Base-by-base conservation (phyloP, 2,888 invertebrate species). In the Agriopis marginaria region DNA sequence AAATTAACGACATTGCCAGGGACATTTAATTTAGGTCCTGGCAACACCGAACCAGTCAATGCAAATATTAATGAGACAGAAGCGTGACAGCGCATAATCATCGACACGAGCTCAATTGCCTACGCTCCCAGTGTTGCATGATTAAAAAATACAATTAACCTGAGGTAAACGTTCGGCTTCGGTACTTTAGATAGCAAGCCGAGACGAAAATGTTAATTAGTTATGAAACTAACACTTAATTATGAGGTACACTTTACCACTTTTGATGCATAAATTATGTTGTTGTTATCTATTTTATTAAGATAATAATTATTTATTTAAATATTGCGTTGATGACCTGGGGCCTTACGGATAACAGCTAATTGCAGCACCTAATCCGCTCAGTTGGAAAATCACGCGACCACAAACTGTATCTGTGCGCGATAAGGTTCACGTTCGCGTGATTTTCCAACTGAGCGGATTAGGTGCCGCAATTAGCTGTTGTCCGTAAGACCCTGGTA, bases 51-150 rank as follows among this genome's bases (percentile, higher is more conserved):
- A 62, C 58, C 47, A 44, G 72, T 71, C 65, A 63, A 23, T 67
- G 68, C 68, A 70, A 76, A 77, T 77, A 74, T 73, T 73, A 69
- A 77, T 74, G 75, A 68, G 64, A 42, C 58, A 45, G 66, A 59
- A 62, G 72, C 75, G 77, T 77, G 77, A 72, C 60, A 69, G 56
- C 70, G 72, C 74, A 75, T 75, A 75, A 72, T 66, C 11, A 55
- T 63, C 32, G 62, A 63, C 72, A 73, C 72, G 68, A 74, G 66
- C 55, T 58, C 53, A n/a, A 68, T 66, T 68, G 59, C 44, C 60
- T 50, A 68, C 59, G 71, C 71, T 73, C 55, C 60, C 63, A 42
- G 74, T 76, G 75, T 72, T 75, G 65, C 74, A 47, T 63, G 68
- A 64, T 63, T 70, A 65, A 71, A 74, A 66, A 72, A 67, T 50